Conservation (phyloP, 2,113 vertebrate genomes). For the Rattus norvegicus region DNA sequence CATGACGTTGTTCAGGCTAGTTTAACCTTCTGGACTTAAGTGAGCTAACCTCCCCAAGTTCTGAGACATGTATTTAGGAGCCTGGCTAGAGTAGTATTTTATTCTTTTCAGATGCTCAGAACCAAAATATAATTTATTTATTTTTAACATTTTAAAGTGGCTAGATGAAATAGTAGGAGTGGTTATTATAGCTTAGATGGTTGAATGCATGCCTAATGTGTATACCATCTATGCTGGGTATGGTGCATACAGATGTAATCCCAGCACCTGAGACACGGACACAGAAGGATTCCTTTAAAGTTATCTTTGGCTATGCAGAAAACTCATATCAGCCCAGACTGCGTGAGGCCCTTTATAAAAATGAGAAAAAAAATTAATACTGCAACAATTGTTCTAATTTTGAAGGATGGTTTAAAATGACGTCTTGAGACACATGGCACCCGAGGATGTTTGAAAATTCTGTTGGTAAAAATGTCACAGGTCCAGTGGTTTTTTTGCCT, state of each 20-base stretch:
- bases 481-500: neutral
- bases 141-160: conserved; percentile 30
- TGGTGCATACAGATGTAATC: neutral
- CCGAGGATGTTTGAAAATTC: conserved; percentile 2
- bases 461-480: neutral
- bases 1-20: neutral
- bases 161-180: neutral
- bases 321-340: neutral
- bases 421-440: neutral
- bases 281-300: neutral
- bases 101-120: neutral
- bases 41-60: neutral
- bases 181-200: neutral
- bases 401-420: conserved; percentile 1
- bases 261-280: neutral
- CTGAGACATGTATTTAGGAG: too few species aligned
- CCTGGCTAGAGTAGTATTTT: neutral
- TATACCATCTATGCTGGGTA: too few species aligned
- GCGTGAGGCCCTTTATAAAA: neutral
- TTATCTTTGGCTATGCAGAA: neutral
- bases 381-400: conserved; percentile 12
- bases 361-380: neutral
- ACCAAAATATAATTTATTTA: neutral
- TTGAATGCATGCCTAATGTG: neutral
- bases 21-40: neutral